Evolutionary conservation across 30 jellyfish, hydroid and myxozoan genomes (phyloP), one percentile per base, ranked within the genome.

Genomic region (Catostylus mosaicus): DNA sequence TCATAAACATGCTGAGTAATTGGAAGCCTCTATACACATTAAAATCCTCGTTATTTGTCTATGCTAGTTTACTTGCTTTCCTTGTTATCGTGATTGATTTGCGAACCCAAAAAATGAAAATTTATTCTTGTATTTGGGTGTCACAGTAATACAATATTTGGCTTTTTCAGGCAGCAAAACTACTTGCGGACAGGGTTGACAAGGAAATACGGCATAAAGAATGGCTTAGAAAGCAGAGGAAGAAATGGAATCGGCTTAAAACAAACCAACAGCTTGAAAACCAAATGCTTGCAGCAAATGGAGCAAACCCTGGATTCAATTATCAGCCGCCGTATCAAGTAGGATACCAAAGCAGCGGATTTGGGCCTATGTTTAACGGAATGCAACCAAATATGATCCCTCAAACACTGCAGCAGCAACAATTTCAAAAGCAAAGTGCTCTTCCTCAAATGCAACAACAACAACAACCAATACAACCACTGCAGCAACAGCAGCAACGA

Each of bases 171-270:
- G 88, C 88, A 23, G 92, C 92, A 36, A 67, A 56, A 46, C 78
- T 82, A 30, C 48, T 68, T 27, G 85, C 92, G 20, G 80, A 62
- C 31, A 51, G 70, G 30, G 92, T 74, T 14, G 92, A 82, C 34
- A 82, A 69, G 26, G 92, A 82, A 38, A 22, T 74, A 9, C 67
- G 73, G 12, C 64, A 80, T 35, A 65, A 82, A 32, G 74, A 82
- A 24, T 82, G 92, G 92, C 66, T 82, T 23, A 43, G 65, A 36
- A 82, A 30, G 62, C 65, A 70, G 80, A 52, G 52, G 37, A 65
- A 51, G 80, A 75, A 66, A 19, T 57, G 80, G 86, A 72, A 67
- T 1, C 32, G 40, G 45, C n/a, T 63, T 24, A 80, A 67, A 50
- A 45, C 65, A 50, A 62, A 37, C 23, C 73, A 51, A 35, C 34